These are phyloP conservation scores for Tetramorium parvispinum DNA, from an alignment of 1,140 invertebrate species.

Conservation along the genomic window DNA sequence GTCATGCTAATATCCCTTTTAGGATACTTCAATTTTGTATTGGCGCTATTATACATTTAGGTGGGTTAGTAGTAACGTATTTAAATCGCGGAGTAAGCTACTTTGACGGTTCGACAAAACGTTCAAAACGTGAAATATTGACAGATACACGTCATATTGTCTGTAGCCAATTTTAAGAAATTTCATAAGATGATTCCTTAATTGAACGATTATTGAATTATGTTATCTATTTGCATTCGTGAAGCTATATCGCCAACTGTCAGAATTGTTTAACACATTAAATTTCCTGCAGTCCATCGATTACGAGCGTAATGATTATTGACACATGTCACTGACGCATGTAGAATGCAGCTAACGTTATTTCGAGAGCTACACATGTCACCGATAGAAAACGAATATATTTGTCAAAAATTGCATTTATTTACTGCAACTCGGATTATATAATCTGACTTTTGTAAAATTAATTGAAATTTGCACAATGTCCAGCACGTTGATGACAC, in stretches of 20 bases:
- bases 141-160: not conserved
- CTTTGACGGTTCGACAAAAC: not conserved
- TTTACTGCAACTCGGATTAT: not conserved
- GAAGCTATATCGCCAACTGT: not conserved
- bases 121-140: not conserved
- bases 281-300: not conserved
- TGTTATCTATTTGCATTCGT: not conserved
- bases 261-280: conserved; percentile 1
- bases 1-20: conserved; percentile 64
- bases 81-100: conserved; percentile 16
- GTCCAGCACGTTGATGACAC: not conserved
- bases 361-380: not conserved
- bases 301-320: conserved; percentile 22
- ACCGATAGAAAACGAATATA: not conserved
- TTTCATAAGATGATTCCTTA: not conserved
- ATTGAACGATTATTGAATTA: not conserved
- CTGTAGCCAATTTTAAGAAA: not conserved
- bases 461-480: not conserved
- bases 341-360: not conserved
- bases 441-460: not conserved
- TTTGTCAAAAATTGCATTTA: conserved; percentile 3
- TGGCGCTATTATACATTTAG: not conserved
- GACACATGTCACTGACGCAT: not conserved
- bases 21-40: conserved; percentile 63
- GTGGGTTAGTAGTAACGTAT: conserved; percentile 6